Percentiles rank a stretch among this genome's conserved stretches.
phyloP scores from a whole-genome alignment of 2,888 invertebrate species.

The Drosophila prostipennis region DNA sequence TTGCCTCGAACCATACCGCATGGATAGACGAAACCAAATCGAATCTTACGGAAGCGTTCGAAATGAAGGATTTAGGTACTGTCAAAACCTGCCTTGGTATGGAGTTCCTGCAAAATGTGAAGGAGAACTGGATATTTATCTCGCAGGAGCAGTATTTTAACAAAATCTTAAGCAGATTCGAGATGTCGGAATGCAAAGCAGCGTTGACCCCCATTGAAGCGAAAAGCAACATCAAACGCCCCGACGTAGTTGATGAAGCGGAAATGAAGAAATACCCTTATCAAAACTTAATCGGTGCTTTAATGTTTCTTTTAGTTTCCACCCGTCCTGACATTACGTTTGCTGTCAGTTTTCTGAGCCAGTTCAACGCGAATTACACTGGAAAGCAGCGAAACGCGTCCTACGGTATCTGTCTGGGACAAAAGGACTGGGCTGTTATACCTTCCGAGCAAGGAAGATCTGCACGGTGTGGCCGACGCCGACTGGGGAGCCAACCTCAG shows the following conservation, averaged over 20 bases:
- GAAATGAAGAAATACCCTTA: constrained; percentile 1
- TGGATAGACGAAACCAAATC: no score
- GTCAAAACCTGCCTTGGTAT: no score
- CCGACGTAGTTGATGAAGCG: background rate
- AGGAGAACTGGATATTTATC: no score
- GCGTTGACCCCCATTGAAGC: background rate
- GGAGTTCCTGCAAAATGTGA: no score
- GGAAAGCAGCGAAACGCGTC: no score
- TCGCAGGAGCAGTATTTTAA: background rate
- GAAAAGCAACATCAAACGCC: background rate
- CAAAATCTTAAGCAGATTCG: background rate
- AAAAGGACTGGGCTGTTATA: background rate
- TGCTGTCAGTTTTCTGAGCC: background rate
- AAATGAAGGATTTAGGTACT: no score
- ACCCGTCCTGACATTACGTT: background rate
- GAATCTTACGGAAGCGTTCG: no score
- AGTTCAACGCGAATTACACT: no score
- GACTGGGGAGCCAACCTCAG: no score
- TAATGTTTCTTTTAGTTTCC: constrained; percentile 3
- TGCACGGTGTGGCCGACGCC: no score
- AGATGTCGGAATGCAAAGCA: background rate
- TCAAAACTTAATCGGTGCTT: constrained; percentile 1
- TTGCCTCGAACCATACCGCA: no score
- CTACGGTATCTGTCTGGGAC: background rate
- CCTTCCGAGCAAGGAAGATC: background rate